These are phyloP conservation scores for Pogonocichla stellata DNA, from an alignment of 2,113 vertebrate genomes.

Conservation along the genomic window DNA sequence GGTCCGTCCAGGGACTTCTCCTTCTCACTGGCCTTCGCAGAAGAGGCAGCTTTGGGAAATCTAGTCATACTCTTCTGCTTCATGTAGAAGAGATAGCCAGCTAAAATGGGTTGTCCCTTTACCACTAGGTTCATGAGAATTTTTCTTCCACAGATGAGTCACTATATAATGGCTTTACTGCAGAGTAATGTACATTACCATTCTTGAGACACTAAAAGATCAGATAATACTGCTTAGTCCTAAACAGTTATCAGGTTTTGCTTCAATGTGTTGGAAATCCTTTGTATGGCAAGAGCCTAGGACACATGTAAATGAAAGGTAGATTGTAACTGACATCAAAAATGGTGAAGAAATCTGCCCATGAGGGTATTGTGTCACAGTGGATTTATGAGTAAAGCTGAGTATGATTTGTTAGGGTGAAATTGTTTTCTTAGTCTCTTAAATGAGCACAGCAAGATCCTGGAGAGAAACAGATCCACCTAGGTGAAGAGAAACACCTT, in stretches of 20 bases:
- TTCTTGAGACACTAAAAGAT: not conserved
- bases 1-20: not conserved
- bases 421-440: not conserved
- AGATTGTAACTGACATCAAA: not conserved
- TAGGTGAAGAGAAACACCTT: not conserved
- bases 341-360: not conserved
- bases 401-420: not conserved
- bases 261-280: conserved; percentile 12
- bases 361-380: not conserved
- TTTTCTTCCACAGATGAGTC: not conserved
- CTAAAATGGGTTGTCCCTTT: not conserved
- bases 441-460: not conserved
- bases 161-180: conserved; percentile 17
- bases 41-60: not conserved
- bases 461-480: not conserved
- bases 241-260: conserved; percentile 1
- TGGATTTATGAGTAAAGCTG: not conserved
- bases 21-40: not conserved
- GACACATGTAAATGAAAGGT: not conserved
- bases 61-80: not conserved
- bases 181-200: not conserved
- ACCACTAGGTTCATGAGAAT: not conserved
- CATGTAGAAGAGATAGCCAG: not conserved
- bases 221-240: not conserved
- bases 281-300: not conserved